Conservation (phyloP, 2,113 vertebrate genomes). For the Glareola pratincola region DNA sequence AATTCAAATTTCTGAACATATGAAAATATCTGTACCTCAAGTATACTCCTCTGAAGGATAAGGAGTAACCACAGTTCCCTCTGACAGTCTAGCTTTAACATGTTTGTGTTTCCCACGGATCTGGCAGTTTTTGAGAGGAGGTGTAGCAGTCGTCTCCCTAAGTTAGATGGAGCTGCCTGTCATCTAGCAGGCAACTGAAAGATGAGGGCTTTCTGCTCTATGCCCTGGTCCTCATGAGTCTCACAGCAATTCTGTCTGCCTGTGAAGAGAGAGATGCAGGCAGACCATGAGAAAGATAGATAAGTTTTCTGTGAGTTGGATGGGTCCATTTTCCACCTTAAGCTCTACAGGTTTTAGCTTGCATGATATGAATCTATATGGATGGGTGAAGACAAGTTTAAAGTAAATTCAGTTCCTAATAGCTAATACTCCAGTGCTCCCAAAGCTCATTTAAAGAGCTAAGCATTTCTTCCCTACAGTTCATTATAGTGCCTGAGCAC, state of each 20-base stretch:
- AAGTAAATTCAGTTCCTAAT: not conserved
- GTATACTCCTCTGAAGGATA: fast-evolving
- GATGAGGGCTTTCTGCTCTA: not conserved
- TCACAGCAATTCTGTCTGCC: not conserved
- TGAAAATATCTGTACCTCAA: not conserved
- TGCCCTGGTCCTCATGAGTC: fast-evolving
- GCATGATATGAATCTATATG: not conserved
- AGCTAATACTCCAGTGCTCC: not conserved
- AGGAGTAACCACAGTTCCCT: not conserved
- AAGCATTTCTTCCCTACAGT: not conserved
- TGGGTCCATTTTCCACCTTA: not conserved
- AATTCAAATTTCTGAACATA: not conserved
- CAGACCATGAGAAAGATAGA: not conserved
- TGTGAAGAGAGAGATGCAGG: not conserved
- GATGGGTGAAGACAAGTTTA: not conserved
- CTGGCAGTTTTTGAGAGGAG: not conserved
- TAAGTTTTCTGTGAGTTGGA: not conserved
- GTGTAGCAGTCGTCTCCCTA: not conserved
- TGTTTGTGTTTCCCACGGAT: not conserved
- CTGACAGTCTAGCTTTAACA: not conserved
- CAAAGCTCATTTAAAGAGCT: not conserved
- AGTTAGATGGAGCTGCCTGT: not conserved
- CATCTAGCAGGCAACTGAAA: not conserved
- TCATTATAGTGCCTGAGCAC: not conserved
- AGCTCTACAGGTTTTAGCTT: not conserved